phyloP scores from a whole-genome alignment of 2,113 vertebrate genomes.

The human (Homo sapiens) region GRCh38 chr4:177002001-177002500 shows the following conservation, averaged over 20 bases:
- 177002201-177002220: neutral
- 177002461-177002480: neutral
- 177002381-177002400: neutral
- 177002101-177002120: neutral
- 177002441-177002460: accelerated
- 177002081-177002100: neutral
- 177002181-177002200: neutral
- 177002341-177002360: neutral
- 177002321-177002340: neutral
- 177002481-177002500: neutral
- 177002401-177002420: neutral
- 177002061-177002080: neutral
- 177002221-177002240: neutral
- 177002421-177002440: accelerated
- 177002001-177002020: no score
- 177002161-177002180: neutral
- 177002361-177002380: neutral
- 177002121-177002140: neutral
- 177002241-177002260: neutral
- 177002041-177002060: neutral
- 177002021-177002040: no score
- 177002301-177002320: neutral
- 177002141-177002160: neutral
- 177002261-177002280: neutral
- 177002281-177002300: neutral